Evolutionary conservation across 1,140 invertebrate species (phyloP).

Genomic region (Drosophila tsacasi): DNA sequence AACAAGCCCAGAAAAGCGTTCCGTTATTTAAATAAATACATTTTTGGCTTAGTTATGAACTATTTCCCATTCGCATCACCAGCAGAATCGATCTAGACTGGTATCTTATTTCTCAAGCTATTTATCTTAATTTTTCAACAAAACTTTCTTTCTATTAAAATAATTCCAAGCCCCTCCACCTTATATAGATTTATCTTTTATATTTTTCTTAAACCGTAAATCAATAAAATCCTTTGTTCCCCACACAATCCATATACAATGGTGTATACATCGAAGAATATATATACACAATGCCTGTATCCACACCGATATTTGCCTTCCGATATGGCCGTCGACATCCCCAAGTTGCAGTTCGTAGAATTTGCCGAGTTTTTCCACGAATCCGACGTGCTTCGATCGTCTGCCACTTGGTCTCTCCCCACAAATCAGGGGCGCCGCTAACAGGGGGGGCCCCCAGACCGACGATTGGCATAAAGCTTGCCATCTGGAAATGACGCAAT

Average conservation of each 20-base stretch:
- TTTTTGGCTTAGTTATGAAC: too few relatives aligned
- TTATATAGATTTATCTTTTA: neutral
- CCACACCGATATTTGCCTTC: slow-evolving; percentile 31
- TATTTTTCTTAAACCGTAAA: neutral
- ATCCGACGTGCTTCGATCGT: slow-evolving; percentile 59
- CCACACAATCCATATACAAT: neutral
- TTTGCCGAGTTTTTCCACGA: slow-evolving; percentile 69
- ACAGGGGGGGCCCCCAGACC: neutral
- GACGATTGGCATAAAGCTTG: slow-evolving; percentile 24
- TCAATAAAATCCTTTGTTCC: slow-evolving; percentile 1
- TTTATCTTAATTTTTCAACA: neutral
- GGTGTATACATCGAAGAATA: neutral
- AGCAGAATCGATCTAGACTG: neutral
- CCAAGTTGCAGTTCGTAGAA: slow-evolving; percentile 65
- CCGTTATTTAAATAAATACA: too few relatives aligned
- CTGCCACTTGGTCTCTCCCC: slow-evolving; percentile 33
- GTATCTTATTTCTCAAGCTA: neutral
- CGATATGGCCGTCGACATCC: slow-evolving; percentile 40
- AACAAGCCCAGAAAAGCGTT: too few relatives aligned
- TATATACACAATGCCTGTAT: neutral
- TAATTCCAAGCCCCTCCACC: neutral
- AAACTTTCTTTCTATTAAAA: neutral
- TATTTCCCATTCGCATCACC: too few relatives aligned
- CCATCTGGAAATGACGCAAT: slow-evolving; percentile 72
- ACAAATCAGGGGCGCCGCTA: slow-evolving; percentile 1